phyloP scores from a whole-genome alignment of 1,140 invertebrate species.

The Brachionus rubens region DNA sequence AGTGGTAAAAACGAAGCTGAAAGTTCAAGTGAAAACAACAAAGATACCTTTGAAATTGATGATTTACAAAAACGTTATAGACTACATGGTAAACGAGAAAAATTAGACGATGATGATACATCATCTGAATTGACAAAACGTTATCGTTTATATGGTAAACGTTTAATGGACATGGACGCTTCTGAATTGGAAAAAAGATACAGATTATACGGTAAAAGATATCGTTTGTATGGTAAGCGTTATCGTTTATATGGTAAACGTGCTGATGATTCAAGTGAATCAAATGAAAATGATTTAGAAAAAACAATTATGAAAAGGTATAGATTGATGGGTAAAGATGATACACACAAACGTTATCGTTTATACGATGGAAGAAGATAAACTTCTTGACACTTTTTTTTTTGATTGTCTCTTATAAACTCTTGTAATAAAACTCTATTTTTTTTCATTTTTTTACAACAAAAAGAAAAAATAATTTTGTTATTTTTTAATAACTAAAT shows the following conservation, averaged over 20 bases:
- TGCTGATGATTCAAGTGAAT: neutral
- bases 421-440: too few relatives aligned
- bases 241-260: conserved; percentile 39
- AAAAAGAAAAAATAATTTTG: too few relatives aligned
- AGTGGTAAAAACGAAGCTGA: too few relatives aligned
- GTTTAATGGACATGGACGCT: neutral
- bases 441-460: too few relatives aligned
- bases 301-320: neutral
- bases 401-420: too few relatives aligned
- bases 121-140: neutral
- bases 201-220: conserved; percentile 32
- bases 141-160: conserved; percentile 11
- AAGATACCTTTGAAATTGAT: neutral
- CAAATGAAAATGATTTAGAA: neutral
- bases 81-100: conserved; percentile 11
- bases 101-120: neutral
- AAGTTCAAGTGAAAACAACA: too few relatives aligned
- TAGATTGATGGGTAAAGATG: neutral
- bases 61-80: conserved; percentile 36
- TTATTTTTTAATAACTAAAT: too few relatives aligned
- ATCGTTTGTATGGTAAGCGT: conserved; percentile 18
- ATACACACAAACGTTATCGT: conserved; percentile 2
- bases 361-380: too few relatives aligned
- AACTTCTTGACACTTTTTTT: too few relatives aligned
- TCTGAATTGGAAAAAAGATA: conserved; percentile 36